Conservation (phyloP, 1,140 invertebrate species). For the Micrasema longulum region DNA sequence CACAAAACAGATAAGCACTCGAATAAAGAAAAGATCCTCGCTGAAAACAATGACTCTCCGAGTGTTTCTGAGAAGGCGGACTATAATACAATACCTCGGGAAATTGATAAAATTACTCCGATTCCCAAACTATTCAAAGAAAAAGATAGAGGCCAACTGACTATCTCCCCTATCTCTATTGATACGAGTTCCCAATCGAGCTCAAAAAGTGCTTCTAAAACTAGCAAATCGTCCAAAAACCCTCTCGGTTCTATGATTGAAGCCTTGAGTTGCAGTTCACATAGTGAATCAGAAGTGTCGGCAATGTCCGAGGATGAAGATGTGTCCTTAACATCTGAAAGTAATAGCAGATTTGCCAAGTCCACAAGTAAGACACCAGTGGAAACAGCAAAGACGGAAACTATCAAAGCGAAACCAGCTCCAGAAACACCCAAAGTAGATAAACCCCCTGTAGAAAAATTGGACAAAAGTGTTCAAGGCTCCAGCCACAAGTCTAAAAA, state of each 20-base stretch:
- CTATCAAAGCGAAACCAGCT: slow-evolving; percentile 58
- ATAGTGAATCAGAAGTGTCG: slow-evolving; percentile 41
- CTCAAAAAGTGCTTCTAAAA: slow-evolving; percentile 56
- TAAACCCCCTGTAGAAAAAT: slow-evolving; percentile 61
- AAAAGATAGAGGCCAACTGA: slow-evolving; percentile 63
- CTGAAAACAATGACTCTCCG: slow-evolving; percentile 61
- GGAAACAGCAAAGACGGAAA: slow-evolving; percentile 54
- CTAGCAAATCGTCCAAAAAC: slow-evolving; percentile 32
- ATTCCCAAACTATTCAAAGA: slow-evolving; percentile 48
- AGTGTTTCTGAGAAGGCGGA: slow-evolving; percentile 60
- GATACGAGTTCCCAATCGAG: slow-evolving; percentile 67
- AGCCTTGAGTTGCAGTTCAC: slow-evolving; percentile 38
- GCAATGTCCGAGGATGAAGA: slow-evolving; percentile 48
- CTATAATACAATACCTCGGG: slow-evolving; percentile 52
- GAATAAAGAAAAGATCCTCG: slow-evolving; percentile 61
- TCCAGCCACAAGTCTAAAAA: slow-evolving; percentile 60
- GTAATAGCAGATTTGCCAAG: slow-evolving; percentile 38
- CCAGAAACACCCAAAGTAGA: slow-evolving; percentile 61
- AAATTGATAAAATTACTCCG: slow-evolving; percentile 38
- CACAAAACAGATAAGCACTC: slow-evolving; percentile 71
- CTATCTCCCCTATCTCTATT: slow-evolving; percentile 65
- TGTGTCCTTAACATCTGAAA: slow-evolving; percentile 35
- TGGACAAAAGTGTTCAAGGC: slow-evolving; percentile 58
- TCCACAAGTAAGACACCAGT: slow-evolving; percentile 3
- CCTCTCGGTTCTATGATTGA: slow-evolving; percentile 44